Evolutionary conservation across 1,140 invertebrate genomes (phyloP).

Genomic region (Cotesia chilonis): DNA sequence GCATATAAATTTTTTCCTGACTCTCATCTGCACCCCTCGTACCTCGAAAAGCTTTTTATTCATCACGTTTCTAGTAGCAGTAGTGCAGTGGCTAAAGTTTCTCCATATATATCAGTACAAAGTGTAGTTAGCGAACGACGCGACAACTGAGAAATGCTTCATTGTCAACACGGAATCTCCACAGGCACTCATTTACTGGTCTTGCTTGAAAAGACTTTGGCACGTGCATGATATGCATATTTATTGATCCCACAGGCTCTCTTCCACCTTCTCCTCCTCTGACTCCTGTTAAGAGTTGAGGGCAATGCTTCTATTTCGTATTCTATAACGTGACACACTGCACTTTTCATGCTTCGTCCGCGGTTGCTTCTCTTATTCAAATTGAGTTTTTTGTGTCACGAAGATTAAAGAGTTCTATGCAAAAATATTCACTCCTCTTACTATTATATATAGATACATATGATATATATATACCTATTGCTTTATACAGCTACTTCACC

Average conservation of each 20-base stretch:
- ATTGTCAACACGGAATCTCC: slow-evolving; percentile 24
- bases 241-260: slow-evolving; percentile 15
- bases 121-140: not conserved
- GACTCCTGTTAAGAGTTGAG: too few species aligned
- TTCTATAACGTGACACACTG: slow-evolving; percentile 22
- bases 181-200: slow-evolving; percentile 2
- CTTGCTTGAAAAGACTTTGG: slow-evolving; percentile 36
- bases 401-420: slow-evolving; percentile 24
- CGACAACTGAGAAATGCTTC: slow-evolving; percentile 18
- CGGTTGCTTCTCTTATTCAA: slow-evolving; percentile 9
- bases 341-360: slow-evolving; percentile 17
- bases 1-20: not conserved
- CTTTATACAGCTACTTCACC: too few species aligned
- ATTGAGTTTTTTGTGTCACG: slow-evolving; percentile 18
- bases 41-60: slow-evolving; percentile 4
- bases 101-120: not conserved
- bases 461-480: not conserved
- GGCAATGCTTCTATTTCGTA: not conserved
- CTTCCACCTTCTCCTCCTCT: not conserved
- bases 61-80: slow-evolving; percentile 3
- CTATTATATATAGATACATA: slow-evolving; percentile 16
- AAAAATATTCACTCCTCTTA: slow-evolving; percentile 22
- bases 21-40: slow-evolving; percentile 9
- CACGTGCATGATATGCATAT: slow-evolving; percentile 32
- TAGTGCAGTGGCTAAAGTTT: slow-evolving; percentile 1